These are phyloP conservation scores for Amniataba percoides DNA, from an alignment of 2,797 vertebrate genomes.

Conservation along the genomic window DNA sequence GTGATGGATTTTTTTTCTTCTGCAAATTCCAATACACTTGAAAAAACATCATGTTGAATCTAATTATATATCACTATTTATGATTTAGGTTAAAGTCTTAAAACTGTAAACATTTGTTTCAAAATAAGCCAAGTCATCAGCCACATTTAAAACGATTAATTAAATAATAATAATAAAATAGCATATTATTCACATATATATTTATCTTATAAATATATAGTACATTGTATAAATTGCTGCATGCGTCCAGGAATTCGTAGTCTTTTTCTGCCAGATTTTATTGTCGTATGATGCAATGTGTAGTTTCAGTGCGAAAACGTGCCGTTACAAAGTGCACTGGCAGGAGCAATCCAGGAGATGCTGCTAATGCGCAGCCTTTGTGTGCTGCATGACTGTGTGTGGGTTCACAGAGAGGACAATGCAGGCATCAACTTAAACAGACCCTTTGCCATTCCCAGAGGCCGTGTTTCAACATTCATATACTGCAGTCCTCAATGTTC, in stretches of 20 bases:
- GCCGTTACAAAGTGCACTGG: conserved; percentile 47
- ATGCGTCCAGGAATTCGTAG: not conserved
- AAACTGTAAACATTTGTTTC: no score
- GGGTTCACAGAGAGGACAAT: conserved; percentile 58
- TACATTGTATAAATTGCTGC: not conserved
- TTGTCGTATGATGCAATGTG: not conserved
- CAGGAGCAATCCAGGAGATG: conserved; percentile 64
- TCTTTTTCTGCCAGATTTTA: no score
- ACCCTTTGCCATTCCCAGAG: conserved; percentile 26
- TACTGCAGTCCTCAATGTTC: not conserved
- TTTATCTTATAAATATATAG: not conserved
- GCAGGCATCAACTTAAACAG: conserved; percentile 23
- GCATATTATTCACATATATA: not conserved
- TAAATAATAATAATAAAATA: no score
- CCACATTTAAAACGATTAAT: no score
- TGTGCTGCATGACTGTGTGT: not conserved
- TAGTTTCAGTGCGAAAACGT: not conserved
- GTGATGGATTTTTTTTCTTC: not conserved
- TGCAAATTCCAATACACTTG: not conserved
- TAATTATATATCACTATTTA: no score
- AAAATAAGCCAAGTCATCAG: no score
- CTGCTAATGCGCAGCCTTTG: conserved; percentile 37
- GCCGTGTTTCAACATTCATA: conserved; percentile 18
- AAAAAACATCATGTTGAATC: not conserved
- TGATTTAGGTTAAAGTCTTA: no score